Conservation (phyloP, 2,113 vertebrate genomes). For the Gallinago paraguaiae region DNA sequence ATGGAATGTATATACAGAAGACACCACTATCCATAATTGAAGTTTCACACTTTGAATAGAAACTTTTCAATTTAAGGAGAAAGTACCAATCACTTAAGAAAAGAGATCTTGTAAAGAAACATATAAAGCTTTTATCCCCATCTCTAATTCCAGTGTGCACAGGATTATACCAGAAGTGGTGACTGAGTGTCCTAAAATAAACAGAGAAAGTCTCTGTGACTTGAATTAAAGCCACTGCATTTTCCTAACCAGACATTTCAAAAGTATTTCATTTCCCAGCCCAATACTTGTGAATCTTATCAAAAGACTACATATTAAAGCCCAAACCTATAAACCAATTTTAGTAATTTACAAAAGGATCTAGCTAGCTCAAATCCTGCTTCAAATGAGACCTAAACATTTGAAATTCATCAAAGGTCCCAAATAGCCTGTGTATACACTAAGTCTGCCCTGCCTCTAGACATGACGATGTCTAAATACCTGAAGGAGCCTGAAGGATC, state of each 20-base stretch:
- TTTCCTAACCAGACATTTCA: neutral
- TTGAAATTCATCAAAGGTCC: neutral
- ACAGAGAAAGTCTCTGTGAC: neutral
- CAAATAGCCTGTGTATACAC: neutral
- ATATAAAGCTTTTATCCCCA: neutral
- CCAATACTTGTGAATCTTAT: neutral
- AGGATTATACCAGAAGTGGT: neutral
- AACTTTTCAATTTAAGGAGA: neutral
- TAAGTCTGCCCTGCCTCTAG: neutral
- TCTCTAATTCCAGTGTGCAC: neutral
- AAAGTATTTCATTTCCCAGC: neutral
- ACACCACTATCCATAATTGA: neutral
- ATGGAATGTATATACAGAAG: neutral
- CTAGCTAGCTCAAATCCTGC: neutral
- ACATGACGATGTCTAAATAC: neutral
- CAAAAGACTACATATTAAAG: neutral
- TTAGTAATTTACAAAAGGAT: neutral
- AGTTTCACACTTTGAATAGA: neutral
- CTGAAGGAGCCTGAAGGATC: neutral
- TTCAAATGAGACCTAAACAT: neutral
- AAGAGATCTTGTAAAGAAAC: neutral
- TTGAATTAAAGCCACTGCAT: neutral
- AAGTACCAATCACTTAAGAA: neutral
- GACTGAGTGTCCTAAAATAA: neutral
- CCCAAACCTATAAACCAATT: neutral